Conservation (phyloP, 2,797 vertebrate species). For the Chromobotia macracanthus region DNA sequence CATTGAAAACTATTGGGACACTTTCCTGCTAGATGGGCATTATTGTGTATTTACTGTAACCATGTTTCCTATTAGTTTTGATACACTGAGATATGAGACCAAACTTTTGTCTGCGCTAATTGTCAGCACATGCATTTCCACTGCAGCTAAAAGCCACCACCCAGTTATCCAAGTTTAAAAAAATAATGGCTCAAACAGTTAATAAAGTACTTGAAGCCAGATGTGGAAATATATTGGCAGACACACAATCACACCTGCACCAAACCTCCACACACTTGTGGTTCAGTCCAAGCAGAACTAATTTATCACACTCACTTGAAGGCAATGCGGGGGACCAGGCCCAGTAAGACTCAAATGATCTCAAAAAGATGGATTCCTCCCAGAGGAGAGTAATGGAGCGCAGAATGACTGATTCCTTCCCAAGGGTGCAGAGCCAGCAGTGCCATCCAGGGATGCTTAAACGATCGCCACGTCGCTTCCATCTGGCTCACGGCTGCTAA, state of each 20-base stretch:
- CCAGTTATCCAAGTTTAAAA: neutral
- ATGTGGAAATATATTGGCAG: slow-evolving; percentile 3
- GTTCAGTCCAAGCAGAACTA: neutral
- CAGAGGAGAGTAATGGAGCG: slow-evolving; percentile 70
- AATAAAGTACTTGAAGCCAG: neutral
- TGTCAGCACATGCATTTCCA: neutral
- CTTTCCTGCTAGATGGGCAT: neutral
- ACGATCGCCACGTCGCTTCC: slow-evolving; percentile 21
- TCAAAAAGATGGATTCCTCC: slow-evolving; percentile 68
- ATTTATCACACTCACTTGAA: slow-evolving; percentile 9
- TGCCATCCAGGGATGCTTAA: slow-evolving; percentile 33
- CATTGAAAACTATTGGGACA: neutral
- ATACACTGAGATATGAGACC: neutral
- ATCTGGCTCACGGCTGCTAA: slow-evolving; percentile 33
- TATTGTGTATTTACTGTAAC: too few species aligned
- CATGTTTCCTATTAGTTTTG: neutral
- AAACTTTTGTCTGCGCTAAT: neutral
- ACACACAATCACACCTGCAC: slow-evolving; percentile 1
- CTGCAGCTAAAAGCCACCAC: neutral
- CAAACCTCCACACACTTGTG: neutral
- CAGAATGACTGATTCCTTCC: slow-evolving; percentile 69
- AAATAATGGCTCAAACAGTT: neutral
- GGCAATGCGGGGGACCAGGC: slow-evolving; percentile 22
- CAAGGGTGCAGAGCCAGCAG: slow-evolving; percentile 43
- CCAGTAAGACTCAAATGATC: slow-evolving; percentile 66